Evolutionary conservation across 2,888 invertebrate species (phyloP), one percentile per base, ranked within the genome.

Genomic region (Thymelicus lineola): DNA sequence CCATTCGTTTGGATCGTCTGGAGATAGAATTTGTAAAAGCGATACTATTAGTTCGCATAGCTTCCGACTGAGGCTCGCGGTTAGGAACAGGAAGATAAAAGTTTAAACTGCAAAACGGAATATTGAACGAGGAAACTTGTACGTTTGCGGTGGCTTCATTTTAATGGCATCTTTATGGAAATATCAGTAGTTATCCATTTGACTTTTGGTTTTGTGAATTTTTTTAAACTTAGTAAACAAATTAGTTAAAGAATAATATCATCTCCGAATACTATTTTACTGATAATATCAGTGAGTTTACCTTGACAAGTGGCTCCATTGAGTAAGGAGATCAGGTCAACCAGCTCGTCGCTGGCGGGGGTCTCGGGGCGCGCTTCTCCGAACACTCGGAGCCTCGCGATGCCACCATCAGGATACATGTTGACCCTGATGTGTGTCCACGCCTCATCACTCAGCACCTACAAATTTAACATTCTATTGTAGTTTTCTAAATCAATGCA

Each of bases 401-500:
- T 94, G 1, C 96, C 96, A 15, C 96, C 96, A 75, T 96, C 96
- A 0, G 96, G 96, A 78, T 88, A 95, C 14, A 95, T 94, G 77
- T 96, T 96, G 6, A 96, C 84, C 6, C 95, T 88, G 6, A 96
- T 83, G 75, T 95, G 95, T 0, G 95, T 95, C 88, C 91, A 95
- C 0, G 88, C 83, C 64, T 94, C 91, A 59, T 93, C 91, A 67
- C 89, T 93, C 0, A 92, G 76, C 1, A 94, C 90, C 89, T 93
- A 73, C 72, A 75, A 69, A 61, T 28, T 10, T 17, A 36, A 55
- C 6, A 50, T 7, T 58, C 2, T 46, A 57, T 15, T 36, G 36
- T 57, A n/a, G n/a, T 36, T 4, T 36, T 28, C 20, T 28, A n/a
- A n/a, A n/a, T n/a, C 2, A 7, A 38, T 38, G 9, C 38, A 38